A percentile compares a stretch with the other conserved stretches of the same genome.
Conservation (phyloP, 2,797 vertebrate species). For the Characodon lateralis region DNA sequence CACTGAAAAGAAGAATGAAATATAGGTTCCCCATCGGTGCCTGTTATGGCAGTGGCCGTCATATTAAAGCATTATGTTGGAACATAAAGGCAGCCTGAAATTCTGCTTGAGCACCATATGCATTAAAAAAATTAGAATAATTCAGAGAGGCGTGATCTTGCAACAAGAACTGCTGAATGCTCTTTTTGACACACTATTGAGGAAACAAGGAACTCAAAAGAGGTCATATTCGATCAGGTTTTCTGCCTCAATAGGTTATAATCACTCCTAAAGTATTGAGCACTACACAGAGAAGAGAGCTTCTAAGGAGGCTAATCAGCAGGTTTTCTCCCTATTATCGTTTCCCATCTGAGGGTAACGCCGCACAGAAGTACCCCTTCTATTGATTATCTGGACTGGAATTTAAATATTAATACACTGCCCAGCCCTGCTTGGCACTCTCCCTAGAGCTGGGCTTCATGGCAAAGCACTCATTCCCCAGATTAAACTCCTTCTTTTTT, state of each 20-base stretch:
- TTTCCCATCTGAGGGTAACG: slow-evolving; percentile 87
- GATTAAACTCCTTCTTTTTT: slow-evolving; percentile 79
- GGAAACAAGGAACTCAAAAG: slow-evolving; percentile 99
- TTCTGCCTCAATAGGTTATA: slow-evolving; percentile 99
- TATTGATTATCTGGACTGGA: slow-evolving; percentile 86
- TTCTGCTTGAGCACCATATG: slow-evolving; percentile 88
- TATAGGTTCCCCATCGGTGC: slow-evolving; percentile 96
- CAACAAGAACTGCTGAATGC: slow-evolving; percentile 96
- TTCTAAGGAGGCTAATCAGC: slow-evolving; percentile 93
- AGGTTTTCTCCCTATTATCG: slow-evolving; percentile 95
- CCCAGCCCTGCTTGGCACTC: slow-evolving; percentile 79
- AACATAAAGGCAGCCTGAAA: slow-evolving; percentile 85
- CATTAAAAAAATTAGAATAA: slow-evolving; percentile 84
- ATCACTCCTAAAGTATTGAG: slow-evolving; percentile 96
- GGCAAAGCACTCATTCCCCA: slow-evolving; percentile 86
- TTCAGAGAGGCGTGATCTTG: slow-evolving; percentile 89
- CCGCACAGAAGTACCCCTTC: slow-evolving; percentile 84
- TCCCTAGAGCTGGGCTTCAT: slow-evolving; percentile 82
- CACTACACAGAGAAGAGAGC: slow-evolving; percentile 91
- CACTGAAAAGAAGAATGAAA: slow-evolving; percentile 99
- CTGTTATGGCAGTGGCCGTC: slow-evolving; percentile 92
- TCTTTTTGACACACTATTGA: slow-evolving; percentile 98
- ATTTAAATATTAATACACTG: slow-evolving; percentile 90
- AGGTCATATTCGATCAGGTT: slow-evolving; percentile 99
- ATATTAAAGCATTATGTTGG: slow-evolving; percentile 94